phyloP scores from a whole-genome alignment of 2,888 invertebrate species.

The Acleris emargana region DNA sequence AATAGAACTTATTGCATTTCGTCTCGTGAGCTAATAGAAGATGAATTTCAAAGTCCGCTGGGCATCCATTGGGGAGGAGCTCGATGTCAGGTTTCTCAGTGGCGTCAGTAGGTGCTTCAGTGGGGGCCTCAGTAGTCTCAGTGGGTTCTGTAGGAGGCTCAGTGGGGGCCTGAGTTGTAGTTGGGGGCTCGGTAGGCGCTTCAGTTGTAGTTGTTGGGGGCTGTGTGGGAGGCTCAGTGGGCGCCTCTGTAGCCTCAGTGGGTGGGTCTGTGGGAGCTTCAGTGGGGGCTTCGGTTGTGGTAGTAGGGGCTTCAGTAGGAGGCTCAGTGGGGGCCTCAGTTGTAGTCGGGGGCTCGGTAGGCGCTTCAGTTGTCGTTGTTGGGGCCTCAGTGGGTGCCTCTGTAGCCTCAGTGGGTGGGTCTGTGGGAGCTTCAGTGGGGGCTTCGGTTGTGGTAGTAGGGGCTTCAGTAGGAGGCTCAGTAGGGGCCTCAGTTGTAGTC shows the following conservation, averaged over 20 bases:
- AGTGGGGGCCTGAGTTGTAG: conserved; percentile 15
- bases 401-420: conserved; percentile 21
- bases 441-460: conserved; percentile 26
- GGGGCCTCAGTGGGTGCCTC: conserved; percentile 26
- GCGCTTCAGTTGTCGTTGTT: conserved; percentile 26
- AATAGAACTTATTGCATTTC: conserved; percentile 52
- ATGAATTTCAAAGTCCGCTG: conserved; percentile 45
- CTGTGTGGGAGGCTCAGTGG: background rate
- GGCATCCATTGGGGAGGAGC: conserved; percentile 47
- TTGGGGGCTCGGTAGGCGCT: conserved; percentile 14
- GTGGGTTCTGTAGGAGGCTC: conserved; percentile 12
- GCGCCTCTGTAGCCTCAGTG: conserved; percentile 19
- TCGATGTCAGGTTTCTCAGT: conserved; percentile 20
- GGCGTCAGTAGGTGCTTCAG: conserved; percentile 33
- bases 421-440: conserved; percentile 23
- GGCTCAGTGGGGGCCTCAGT: conserved; percentile 21
- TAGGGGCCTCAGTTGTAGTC: conserved; percentile 15
- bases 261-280: conserved; percentile 21
- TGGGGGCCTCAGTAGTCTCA: conserved; percentile 20
- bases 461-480: conserved; percentile 24
- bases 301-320: conserved; percentile 22
- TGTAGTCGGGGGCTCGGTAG: conserved; percentile 4
- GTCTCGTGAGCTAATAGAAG: conserved; percentile 49
- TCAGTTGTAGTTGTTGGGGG: too few relatives aligned
- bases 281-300: conserved; percentile 26